Percentiles rank a stretch among this genome's conserved stretches.
Evolutionary conservation across 2,113 vertebrate species (phyloP).

Genomic region (Phyllostomus discolor): DNA sequence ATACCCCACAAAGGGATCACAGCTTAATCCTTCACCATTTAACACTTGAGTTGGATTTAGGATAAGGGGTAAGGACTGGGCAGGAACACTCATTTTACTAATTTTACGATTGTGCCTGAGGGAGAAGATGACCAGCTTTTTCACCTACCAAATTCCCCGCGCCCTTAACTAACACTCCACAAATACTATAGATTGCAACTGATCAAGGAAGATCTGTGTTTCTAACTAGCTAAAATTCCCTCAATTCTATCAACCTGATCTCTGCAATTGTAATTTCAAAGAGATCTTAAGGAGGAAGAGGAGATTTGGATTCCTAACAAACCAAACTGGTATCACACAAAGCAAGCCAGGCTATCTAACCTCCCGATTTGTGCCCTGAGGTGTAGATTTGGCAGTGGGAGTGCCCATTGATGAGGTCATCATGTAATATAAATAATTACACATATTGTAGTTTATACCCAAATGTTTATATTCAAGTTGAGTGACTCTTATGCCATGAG

Average conservation of each 20-base stretch:
- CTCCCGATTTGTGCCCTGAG: background rate
- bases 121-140: background rate
- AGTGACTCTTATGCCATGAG: background rate
- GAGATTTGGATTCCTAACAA: background rate
- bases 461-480: background rate
- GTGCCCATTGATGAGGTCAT: background rate
- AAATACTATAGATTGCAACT: background rate
- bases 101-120: background rate
- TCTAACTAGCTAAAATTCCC: background rate
- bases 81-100: background rate
- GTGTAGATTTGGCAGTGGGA: background rate
- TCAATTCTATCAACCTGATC: background rate
- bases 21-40: slow-evolving; percentile 34
- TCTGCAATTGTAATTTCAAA: background rate
- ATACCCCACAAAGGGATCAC: background rate
- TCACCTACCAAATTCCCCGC: background rate
- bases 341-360: background rate
- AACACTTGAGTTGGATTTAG: slow-evolving; percentile 30
- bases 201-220: background rate
- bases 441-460: background rate
- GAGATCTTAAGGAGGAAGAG: background rate
- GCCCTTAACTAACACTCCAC: background rate
- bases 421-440: background rate
- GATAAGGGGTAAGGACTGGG: background rate
- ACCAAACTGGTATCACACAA: background rate